phyloP scores from a whole-genome alignment of 1,140 invertebrate species.

The Branchinecta lindahli region DNA sequence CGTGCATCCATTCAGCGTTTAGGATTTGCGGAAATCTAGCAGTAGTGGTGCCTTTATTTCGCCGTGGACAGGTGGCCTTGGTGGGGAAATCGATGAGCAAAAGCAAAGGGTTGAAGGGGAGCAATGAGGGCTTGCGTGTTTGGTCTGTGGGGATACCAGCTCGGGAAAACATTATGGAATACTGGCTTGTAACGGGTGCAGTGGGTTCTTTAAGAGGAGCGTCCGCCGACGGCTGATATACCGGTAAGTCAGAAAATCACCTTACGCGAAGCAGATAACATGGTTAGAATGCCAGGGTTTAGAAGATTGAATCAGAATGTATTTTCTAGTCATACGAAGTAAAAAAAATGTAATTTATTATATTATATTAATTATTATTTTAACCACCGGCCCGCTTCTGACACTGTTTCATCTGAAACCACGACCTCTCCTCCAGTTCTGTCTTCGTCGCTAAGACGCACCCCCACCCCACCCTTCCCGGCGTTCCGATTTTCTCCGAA shows the following conservation, averaged over 20 bases:
- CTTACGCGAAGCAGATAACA: not conserved
- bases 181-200: slow-evolving; percentile 96
- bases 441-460: not conserved
- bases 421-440: not conserved
- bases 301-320: not conserved
- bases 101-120: not conserved
- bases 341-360: not conserved
- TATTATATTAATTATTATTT: not conserved
- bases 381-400: too few species aligned
- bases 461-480: not conserved
- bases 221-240: slow-evolving; percentile 94
- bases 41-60: not conserved
- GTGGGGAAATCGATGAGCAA: not conserved
- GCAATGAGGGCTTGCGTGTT: slow-evolving; percentile 53
- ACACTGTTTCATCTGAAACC: not conserved
- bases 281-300: not conserved
- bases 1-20: not conserved
- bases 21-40: not conserved
- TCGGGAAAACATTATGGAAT: slow-evolving; percentile 97
- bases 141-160: slow-evolving; percentile 91
- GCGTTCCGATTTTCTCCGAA: not conserved
- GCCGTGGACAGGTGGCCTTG: not conserved
- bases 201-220: slow-evolving; percentile 95
- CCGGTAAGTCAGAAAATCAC: slow-evolving; percentile 44
- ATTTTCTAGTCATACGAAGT: not conserved